Evolutionary conservation across 1,140 invertebrate genomes (phyloP).

Genomic region (Gonatopus flavifemur): DNA sequence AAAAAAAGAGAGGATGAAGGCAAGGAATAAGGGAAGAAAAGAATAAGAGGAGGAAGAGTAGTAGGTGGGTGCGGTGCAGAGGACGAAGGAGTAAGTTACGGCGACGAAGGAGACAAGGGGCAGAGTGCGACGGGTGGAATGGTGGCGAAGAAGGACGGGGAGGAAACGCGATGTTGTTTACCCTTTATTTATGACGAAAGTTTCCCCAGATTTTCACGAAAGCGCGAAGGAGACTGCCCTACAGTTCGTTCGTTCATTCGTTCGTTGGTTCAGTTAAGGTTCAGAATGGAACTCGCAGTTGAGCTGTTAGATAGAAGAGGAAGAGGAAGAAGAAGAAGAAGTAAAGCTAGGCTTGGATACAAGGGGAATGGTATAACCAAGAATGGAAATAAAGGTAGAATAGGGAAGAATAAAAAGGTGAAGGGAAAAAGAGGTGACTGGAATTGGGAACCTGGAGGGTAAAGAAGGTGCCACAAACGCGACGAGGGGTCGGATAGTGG

Average conservation of each 20-base stretch:
- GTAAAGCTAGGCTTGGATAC: not conserved
- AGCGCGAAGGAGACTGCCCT: too few species aligned
- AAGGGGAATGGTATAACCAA: too few species aligned
- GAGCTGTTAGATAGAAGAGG: slow-evolving; percentile 9
- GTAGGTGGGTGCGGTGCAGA: not conserved
- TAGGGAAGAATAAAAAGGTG: not conserved
- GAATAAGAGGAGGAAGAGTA: not conserved
- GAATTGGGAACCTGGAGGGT: too few species aligned
- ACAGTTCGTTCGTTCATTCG: too few species aligned
- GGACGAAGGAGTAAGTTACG: slow-evolving; percentile 29
- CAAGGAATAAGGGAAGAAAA: not conserved
- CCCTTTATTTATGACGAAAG: slow-evolving; percentile 57
- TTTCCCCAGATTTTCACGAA: slow-evolving; percentile 52
- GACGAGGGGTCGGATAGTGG: slow-evolving; percentile 10
- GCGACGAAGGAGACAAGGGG: slow-evolving; percentile 2
- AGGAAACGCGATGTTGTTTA: slow-evolving; percentile 43
- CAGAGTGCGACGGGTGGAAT: slow-evolving; percentile 1
- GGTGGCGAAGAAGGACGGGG: slow-evolving; percentile 12
- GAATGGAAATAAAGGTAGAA: not conserved
- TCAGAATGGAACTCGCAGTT: slow-evolving; percentile 23
- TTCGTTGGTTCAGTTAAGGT: slow-evolving; percentile 35
- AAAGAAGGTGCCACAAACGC: slow-evolving; percentile 1
- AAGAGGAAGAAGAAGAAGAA: slow-evolving; percentile 7
- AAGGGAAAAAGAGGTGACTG: not conserved
- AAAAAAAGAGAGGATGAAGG: slow-evolving; percentile 1